A percentile compares a stretch with the other conserved stretches of the same genome.
These are phyloP conservation scores for Amiota communis DNA, from an alignment of 2,888 invertebrate species.

Conservation along the genomic window DNA sequence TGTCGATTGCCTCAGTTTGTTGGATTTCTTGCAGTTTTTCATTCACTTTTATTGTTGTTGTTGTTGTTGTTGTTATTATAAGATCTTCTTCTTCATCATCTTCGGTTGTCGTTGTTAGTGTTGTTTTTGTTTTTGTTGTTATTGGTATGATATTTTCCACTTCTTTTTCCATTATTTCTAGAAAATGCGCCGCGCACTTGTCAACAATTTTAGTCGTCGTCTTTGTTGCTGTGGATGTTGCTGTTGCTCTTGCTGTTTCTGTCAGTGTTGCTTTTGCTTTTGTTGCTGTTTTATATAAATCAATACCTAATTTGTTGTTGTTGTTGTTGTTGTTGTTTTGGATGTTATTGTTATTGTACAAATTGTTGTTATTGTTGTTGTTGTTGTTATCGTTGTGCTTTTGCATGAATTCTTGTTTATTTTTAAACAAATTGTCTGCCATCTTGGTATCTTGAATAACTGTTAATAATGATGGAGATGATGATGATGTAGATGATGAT, in stretches of 20 bases:
- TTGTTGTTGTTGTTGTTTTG: background rate
- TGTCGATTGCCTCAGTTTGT: conserved; percentile 16
- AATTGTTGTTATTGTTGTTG: background rate
- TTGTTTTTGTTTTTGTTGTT: conserved; percentile 38
- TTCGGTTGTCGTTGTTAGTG: conserved; percentile 32
- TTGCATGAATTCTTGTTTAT: background rate
- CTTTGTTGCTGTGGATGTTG: conserved; percentile 41
- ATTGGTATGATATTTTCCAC: conserved; percentile 26
- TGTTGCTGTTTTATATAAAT: conserved; percentile 1
- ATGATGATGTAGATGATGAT: no score
- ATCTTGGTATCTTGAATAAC: no score
- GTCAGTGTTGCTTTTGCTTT: conserved; percentile 2
- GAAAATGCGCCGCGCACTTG: background rate
- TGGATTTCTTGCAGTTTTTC: no score
- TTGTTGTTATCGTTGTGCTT: background rate
- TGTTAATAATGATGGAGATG: no score
- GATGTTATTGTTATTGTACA: no score
- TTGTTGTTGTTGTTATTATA: conserved; percentile 51
- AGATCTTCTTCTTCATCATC: conserved; percentile 49
- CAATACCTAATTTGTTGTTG: background rate
- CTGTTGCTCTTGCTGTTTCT: conserved; percentile 42
- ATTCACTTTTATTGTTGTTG: conserved; percentile 50
- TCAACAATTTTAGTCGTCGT: background rate
- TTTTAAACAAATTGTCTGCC: no score
- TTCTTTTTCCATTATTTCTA: conserved; percentile 6